These are phyloP conservation scores for Trachymyrmex septentrionalis DNA, from an alignment of 1,140 invertebrate species.

Conservation along the genomic window DNA sequence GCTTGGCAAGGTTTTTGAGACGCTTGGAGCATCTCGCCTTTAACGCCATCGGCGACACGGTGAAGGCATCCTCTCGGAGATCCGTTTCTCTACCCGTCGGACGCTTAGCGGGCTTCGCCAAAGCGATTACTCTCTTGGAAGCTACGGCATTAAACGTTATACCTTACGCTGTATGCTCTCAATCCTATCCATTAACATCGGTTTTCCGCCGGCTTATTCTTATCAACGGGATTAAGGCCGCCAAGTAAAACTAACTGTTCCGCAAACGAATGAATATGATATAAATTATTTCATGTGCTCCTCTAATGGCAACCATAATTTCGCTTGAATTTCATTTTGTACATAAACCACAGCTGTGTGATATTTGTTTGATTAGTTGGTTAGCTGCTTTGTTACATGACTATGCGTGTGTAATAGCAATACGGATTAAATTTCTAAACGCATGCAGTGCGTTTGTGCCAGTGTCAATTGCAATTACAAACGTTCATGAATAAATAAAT, in stretches of 20 bases:
- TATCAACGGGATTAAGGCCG: constrained; percentile 21
- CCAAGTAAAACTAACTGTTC: not conserved
- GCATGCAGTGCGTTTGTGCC: not conserved
- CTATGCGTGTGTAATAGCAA: constrained; percentile 6
- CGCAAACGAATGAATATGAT: not conserved
- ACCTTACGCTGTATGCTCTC: constrained; percentile 10
- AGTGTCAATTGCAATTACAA: not conserved
- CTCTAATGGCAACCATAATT: not conserved
- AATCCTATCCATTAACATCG: constrained; percentile 23
- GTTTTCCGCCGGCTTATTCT: constrained; percentile 15
- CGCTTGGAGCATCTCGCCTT: constrained; percentile 77
- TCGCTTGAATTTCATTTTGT: constrained; percentile 37
- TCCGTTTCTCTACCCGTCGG: constrained; percentile 80
- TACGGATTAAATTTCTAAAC: constrained; percentile 41
- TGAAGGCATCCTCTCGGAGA: constrained; percentile 81
- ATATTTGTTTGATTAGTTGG: constrained; percentile 53
- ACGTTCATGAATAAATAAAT: constrained; percentile 28
- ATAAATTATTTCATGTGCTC: constrained; percentile 25
- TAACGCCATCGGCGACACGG: constrained; percentile 78
- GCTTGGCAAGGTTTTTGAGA: constrained; percentile 77
- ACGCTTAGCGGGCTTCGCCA: constrained; percentile 75
- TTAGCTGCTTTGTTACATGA: not conserved
- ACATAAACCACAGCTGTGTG: constrained; percentile 8
- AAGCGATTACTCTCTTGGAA: constrained; percentile 66
- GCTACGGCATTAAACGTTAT: constrained; percentile 75